Evolutionary conservation across 1,140 invertebrate species (phyloP), one percentile per base, ranked within the genome.

Genomic region (Drosophila pectinifera): DNA sequence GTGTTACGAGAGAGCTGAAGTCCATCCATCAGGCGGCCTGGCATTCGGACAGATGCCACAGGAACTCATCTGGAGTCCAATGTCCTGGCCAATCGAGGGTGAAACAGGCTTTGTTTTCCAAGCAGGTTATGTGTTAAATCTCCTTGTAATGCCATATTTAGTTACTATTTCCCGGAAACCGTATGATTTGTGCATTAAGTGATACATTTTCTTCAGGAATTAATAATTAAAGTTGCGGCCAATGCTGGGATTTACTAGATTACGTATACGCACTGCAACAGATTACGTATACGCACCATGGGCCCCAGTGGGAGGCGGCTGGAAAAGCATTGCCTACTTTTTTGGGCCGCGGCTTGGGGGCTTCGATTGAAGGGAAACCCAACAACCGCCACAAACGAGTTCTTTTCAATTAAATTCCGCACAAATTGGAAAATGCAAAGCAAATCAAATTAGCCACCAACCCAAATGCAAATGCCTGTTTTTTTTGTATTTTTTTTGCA

Each of bases 391-490:
- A 5, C 62, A 22, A 38, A 18, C 39, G 31, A 34, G 18, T 56
- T 31, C 10, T 41, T 39, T 79, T 73, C 58, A 79, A 86, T 86
- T 86, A 88, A 86, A 83, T 58, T 65, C 63, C 41, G 39, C 63
- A 53, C 69, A 70, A 88, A 79, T 81, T 74, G 74, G 26, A 88
- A 77, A 88, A 82, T 79, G 75, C 62, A 88, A 73, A 54, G 83
- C 79, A 86, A 86, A 86, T 86, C 83, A 79, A 86, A 86, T 86
- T 86, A 85, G 82, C 49, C 38, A 61, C 56, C 49, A 79, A 69
- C 65, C n/a, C n/a, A n/a, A n/a, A n/a, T n/a, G n/a, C n/a, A 43
- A 70, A 70, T 61, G 61, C 80, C 34, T 24, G n/a, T 26, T 22
- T 26, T 43, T n/a, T 41, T 38, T 48, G 41, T 10, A 5, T 16